Percentiles rank a stretch among this genome's conserved stretches.
phyloP scores from a whole-genome alignment of 2,113 vertebrate species.

The Strix uralensis region DNA sequence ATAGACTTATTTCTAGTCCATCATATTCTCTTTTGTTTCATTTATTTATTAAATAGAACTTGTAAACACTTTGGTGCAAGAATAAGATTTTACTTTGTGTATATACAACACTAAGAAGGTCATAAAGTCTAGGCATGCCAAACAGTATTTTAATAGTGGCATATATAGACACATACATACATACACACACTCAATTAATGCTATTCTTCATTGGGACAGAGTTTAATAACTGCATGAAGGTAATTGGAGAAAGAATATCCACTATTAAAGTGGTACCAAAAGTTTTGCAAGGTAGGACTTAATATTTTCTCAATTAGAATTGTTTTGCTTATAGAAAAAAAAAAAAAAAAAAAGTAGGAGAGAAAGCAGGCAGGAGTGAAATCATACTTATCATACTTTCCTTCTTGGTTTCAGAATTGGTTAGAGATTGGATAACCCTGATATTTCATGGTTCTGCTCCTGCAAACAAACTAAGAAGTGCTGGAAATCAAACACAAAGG shows the following conservation, averaged over 20 bases:
- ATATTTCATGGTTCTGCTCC: neutral
- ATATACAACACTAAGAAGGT: neutral
- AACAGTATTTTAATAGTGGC: neutral
- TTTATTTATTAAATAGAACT: neutral
- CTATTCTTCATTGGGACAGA: neutral
- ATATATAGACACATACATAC: neutral
- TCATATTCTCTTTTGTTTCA: neutral
- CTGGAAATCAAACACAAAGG: neutral
- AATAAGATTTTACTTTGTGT: neutral
- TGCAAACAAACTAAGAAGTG: neutral
- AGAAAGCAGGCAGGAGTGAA: neutral
- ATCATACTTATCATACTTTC: neutral
- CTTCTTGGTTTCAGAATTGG: neutral
- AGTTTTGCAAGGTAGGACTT: neutral
- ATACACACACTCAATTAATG: neutral
- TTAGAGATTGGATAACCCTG: neutral
- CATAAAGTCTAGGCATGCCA: neutral
- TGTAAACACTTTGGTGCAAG: neutral
- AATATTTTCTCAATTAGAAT: neutral
- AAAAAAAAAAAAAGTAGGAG: neutral
- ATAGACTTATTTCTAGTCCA: neutral
- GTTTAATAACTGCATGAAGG: neutral
- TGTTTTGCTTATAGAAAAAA: neutral
- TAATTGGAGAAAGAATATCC: neutral
- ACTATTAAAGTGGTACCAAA: neutral